Evolutionary conservation across 2,888 invertebrate species (phyloP).

Genomic region (Hydropsyche betteni): DNA sequence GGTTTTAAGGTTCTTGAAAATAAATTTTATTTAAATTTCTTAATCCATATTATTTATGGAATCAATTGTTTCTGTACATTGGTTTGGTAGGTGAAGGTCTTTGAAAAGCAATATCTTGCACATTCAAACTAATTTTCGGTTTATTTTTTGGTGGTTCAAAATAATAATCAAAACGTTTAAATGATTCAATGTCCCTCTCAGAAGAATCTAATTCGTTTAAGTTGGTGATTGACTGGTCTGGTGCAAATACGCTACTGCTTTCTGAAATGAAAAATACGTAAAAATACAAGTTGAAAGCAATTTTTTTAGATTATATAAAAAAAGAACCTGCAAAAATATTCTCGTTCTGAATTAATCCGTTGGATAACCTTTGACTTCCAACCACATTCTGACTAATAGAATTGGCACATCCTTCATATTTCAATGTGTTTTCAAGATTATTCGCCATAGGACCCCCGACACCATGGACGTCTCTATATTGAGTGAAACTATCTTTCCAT

Average conservation of each 20-base stretch:
- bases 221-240: conserved; percentile 80
- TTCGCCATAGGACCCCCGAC: not conserved
- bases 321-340: conserved; percentile 33
- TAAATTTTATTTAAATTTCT: too few species aligned
- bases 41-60: not conserved
- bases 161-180: conserved; percentile 87
- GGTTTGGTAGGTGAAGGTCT: conserved; percentile 21
- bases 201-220: conserved; percentile 81
- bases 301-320: not conserved
- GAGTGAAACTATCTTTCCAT: conserved; percentile 6
- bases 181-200: conserved; percentile 84
- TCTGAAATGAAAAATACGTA: conserved; percentile 31
- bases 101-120: conserved; percentile 76
- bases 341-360: conserved; percentile 53
- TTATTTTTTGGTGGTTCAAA: conserved; percentile 81
- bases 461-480: not conserved
- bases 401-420: conserved; percentile 11
- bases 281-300: not conserved
- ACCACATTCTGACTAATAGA: conserved; percentile 37
- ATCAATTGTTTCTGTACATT: conserved; percentile 3
- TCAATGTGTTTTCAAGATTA: not conserved
- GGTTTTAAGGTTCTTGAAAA: not conserved
- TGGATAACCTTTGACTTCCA: conserved; percentile 46
- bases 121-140: conserved; percentile 80
- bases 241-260: conserved; percentile 76